These are phyloP conservation scores for Paracanthobrama guichenoti DNA, from an alignment of 2,113 vertebrate genomes.

Conservation along the genomic window DNA sequence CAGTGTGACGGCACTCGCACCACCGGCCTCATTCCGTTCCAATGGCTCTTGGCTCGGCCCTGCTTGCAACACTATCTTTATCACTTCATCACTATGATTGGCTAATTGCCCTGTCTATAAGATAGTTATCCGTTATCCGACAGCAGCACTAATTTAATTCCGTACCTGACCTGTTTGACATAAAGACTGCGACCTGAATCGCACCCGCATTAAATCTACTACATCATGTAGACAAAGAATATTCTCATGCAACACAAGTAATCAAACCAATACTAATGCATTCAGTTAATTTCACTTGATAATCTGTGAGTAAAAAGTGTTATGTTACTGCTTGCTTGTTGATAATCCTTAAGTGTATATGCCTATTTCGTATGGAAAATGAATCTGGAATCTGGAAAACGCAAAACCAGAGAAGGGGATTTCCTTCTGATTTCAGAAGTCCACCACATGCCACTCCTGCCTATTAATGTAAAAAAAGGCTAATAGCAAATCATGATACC, in stretches of 20 bases:
- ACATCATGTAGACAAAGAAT: too few species aligned
- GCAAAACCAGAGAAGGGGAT: neutral
- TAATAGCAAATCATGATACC: neutral
- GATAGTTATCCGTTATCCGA: too few species aligned
- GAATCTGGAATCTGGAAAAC: neutral
- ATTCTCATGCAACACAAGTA: too few species aligned
- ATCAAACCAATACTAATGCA: too few species aligned
- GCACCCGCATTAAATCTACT: too few species aligned
- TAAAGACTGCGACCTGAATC: too few species aligned
- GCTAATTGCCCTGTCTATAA: neutral
- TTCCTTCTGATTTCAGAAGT: neutral
- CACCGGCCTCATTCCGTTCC: too few species aligned
- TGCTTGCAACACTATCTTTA: neutral
- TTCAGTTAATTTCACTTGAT: neutral
- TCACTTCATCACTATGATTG: neutral
- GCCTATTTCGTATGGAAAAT: neutral
- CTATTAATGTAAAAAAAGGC: neutral
- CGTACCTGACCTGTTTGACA: too few species aligned
- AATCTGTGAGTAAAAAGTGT: neutral
- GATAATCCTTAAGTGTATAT: neutral
- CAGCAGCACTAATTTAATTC: too few species aligned
- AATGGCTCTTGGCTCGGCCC: too few species aligned
- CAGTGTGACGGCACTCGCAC: too few species aligned
- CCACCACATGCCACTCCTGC: neutral
- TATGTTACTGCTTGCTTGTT: neutral